Percentiles rank a stretch among this genome's conserved stretches.
Conservation (phyloP, 2,113 vertebrate genomes). For the Lynx canadensis region DNA sequence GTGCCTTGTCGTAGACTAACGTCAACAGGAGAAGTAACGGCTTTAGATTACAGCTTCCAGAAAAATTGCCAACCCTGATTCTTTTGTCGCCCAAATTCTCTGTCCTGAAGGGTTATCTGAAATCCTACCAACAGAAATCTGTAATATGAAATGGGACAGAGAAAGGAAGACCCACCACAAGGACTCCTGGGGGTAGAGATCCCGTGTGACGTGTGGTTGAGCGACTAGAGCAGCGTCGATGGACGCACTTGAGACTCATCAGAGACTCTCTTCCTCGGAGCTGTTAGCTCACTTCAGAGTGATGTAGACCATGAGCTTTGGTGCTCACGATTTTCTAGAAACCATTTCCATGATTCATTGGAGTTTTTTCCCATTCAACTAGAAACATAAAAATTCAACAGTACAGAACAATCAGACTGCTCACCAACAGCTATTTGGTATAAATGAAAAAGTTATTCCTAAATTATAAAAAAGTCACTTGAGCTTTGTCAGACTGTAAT, state of each 20-base stretch:
- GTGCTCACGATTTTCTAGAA: slow-evolving; percentile 38
- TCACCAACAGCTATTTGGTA: slow-evolving; percentile 61
- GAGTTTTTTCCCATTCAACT: not conserved
- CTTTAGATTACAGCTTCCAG: not conserved
- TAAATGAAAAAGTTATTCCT: slow-evolving; percentile 17
- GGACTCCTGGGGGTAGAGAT: not conserved
- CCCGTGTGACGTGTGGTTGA: accelerated
- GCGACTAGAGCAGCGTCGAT: too few species aligned
- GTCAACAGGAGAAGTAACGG: not conserved
- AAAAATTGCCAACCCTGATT: not conserved
- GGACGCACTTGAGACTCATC: not conserved
- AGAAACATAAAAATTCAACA: slow-evolving; percentile 44
- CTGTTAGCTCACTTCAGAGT: not conserved
- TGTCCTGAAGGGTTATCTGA: not conserved
- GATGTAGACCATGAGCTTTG: not conserved
- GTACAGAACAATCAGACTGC: slow-evolving; percentile 70
- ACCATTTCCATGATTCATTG: slow-evolving; percentile 8
- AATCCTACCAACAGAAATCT: not conserved
- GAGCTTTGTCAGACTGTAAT: slow-evolving; percentile 14
- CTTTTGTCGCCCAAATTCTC: not conserved
- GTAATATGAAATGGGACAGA: not conserved
- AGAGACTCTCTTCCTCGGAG: not conserved
- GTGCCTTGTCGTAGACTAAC: not conserved
- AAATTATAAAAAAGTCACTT: not conserved
- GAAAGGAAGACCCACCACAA: not conserved